Evolutionary conservation across 1,140 invertebrate genomes (phyloP), one percentile per base, ranked within the genome.

Genomic region (Ips nitidus): DNA sequence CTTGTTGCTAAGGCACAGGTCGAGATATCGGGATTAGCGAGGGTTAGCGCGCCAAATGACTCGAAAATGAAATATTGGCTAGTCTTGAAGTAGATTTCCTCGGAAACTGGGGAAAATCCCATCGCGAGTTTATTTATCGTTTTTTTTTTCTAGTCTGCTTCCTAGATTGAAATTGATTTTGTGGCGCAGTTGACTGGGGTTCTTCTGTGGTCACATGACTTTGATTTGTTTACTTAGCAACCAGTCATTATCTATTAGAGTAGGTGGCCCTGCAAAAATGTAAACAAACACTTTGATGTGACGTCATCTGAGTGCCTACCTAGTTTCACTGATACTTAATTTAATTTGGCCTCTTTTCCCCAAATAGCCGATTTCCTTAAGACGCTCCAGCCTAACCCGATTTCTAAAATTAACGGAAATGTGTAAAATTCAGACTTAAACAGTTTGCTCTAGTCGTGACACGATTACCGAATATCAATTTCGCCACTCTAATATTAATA

Each of bases 21-120:
- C 63, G 63, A 65, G 63, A 65, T 56, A 65, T 65, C 41, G 63
- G 52, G 63, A 55, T 55, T 65, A 56, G n/a, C 52, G 52, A 41
- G 61, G 63, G 52, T 65, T 63, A 63, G 41, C n/a, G 52, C 40
- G 63, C 52, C 63, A 56, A 65, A 65, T 63, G 47, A 53, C 39
- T 63, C 41, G 61, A 63, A 63, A 63, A 63, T 63, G 61, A 63
- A 63, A 63, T 63, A 63, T 63, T 41, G 61, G 45, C 41, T 53
- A 65, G 52, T 55, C 63, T 56, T 41, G 52, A 65, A 63, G 45
- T 65, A n/a, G 52, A 56, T 55, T 65, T 56, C 8, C 53, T 55
- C 36, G 41, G 39, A 43, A n/a, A 37, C 43, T 22, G 6, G 38
- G 56, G 38, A 41, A 65, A 55, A 39, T 53, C 45, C 22, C 45